Evolutionary conservation across 2,888 invertebrate species (phyloP).

Genomic region (Diarsia brunnea): DNA sequence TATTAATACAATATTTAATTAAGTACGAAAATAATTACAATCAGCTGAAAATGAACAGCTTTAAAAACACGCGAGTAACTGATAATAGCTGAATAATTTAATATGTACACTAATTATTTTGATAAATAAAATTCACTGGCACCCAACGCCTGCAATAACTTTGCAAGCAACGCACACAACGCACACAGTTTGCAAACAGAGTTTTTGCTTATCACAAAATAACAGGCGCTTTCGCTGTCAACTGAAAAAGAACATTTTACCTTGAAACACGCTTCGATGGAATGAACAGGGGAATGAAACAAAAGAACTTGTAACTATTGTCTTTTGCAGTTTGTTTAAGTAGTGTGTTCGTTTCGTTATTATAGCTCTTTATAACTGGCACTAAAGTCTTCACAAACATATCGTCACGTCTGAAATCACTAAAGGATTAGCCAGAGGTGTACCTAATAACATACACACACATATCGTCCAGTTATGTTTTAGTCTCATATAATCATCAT

Average conservation of each 20-base stretch:
- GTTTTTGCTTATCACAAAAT: slow-evolving; percentile 73
- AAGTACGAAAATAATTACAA: neutral
- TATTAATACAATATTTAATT: neutral
- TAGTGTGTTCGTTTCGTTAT: neutral
- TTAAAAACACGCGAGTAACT: neutral
- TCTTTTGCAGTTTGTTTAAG: slow-evolving; percentile 41
- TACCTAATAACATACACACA: neutral
- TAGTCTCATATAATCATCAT: too few relatives aligned
- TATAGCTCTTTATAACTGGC: neutral
- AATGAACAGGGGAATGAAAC: slow-evolving; percentile 56
- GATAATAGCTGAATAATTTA: slow-evolving; percentile 12
- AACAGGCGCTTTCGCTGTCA: slow-evolving; percentile 73
- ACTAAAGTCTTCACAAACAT: neutral
- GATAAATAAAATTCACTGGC: slow-evolving; percentile 3
- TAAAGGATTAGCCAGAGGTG: neutral
- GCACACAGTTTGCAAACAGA: slow-evolving; percentile 66
- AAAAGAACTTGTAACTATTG: slow-evolving; percentile 59
- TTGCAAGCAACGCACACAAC: slow-evolving; percentile 68
- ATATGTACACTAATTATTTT: neutral
- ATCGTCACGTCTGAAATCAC: neutral
- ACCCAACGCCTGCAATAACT: slow-evolving; percentile 55
- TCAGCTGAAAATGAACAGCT: neutral
- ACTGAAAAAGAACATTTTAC: slow-evolving; percentile 61
- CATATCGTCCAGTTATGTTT: neutral
- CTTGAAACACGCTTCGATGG: slow-evolving; percentile 52